A percentile compares a stretch with the other conserved stretches of the same genome.
Conservation (phyloP, 2,113 vertebrate species). For the Chinchilla lanigera region DNA sequence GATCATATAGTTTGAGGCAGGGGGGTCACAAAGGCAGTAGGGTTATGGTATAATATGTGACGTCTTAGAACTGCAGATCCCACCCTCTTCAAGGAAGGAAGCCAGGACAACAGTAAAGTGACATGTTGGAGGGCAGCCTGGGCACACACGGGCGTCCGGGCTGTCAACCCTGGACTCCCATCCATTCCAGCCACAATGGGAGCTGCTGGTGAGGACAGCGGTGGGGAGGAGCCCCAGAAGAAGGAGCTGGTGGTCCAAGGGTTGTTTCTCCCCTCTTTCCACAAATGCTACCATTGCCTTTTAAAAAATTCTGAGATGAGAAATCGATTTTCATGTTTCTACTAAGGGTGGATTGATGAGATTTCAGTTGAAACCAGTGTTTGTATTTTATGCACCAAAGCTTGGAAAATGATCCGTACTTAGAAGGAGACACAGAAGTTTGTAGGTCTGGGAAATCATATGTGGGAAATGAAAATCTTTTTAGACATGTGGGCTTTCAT, state of each 20-base stretch:
- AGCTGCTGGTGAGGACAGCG: rapidly evolving
- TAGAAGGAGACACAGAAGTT: conserved; percentile 49
- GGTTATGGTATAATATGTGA: too few relatives aligned
- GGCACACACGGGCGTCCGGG: rapidly evolving
- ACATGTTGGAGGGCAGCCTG: background rate
- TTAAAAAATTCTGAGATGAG: background rate
- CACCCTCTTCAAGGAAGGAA: background rate
- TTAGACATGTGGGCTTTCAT: conserved; percentile 69
- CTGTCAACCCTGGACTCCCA: background rate
- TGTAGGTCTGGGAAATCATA: conserved; percentile 63
- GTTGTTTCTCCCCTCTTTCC: background rate
- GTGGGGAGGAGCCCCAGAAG: background rate
- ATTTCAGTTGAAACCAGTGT: conserved; percentile 49
- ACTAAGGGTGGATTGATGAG: conserved; percentile 51
- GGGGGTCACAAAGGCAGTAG: background rate
- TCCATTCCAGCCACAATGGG: rapidly evolving
- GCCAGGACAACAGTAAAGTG: background rate
- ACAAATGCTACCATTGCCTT: conserved; percentile 2
- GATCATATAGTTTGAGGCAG: too few relatives aligned
- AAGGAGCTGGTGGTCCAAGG: background rate
- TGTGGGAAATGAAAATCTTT: conserved; percentile 66
- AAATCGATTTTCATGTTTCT: conserved; percentile 56
- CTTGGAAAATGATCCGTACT: conserved; percentile 56
- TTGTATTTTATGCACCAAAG: conserved; percentile 58
- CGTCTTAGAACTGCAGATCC: background rate